A percentile compares a stretch with the other conserved stretches of the same genome.
Evolutionary conservation across 2,888 invertebrate genomes (phyloP).

Genomic region (Copidosoma aretas): DNA sequence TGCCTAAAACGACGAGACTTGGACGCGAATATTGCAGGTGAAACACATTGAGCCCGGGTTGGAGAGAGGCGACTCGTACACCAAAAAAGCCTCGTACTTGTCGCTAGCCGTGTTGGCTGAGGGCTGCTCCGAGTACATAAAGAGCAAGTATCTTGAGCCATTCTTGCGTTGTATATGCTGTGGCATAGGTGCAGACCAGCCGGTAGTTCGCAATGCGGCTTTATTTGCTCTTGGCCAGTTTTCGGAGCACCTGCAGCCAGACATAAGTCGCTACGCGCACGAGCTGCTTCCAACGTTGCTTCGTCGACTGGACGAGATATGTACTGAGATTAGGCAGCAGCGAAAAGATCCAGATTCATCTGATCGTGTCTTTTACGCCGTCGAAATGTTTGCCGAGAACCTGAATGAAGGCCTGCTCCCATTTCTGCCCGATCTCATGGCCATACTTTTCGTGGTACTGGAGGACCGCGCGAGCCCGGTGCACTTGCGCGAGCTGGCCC

Average conservation of each 20-base stretch:
- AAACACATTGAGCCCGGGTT: slow-evolving; percentile 71
- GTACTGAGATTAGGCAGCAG: slow-evolving; percentile 65
- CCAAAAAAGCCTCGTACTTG: slow-evolving; percentile 75
- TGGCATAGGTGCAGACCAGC: slow-evolving; percentile 72
- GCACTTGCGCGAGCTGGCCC: slow-evolving; percentile 71
- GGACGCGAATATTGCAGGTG: slow-evolving; percentile 58
- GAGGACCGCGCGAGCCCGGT: slow-evolving; percentile 67
- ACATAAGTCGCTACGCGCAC: slow-evolving; percentile 75
- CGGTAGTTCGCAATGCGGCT: slow-evolving; percentile 76
- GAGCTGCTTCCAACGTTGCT: slow-evolving; percentile 77
- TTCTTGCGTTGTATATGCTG: slow-evolving; percentile 74
- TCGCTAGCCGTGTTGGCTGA: slow-evolving; percentile 79
- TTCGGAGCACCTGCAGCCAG: slow-evolving; percentile 80
- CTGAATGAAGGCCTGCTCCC: slow-evolving; percentile 75
- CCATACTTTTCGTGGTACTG: slow-evolving; percentile 70
- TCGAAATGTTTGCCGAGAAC: slow-evolving; percentile 82
- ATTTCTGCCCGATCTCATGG: slow-evolving; percentile 76
- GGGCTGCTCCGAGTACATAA: slow-evolving; percentile 79
- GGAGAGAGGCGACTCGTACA: slow-evolving; percentile 68
- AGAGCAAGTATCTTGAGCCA: slow-evolving; percentile 73
- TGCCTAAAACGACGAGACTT: not conserved
- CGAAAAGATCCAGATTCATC: slow-evolving; percentile 70
- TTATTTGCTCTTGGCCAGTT: slow-evolving; percentile 83
- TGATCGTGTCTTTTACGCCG: slow-evolving; percentile 78
- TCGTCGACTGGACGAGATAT: slow-evolving; percentile 71